A percentile compares a stretch with the other conserved stretches of the same genome.
phyloP scores from a whole-genome alignment of 2,113 vertebrate genomes.

The Engystomops pustulosus region DNA sequence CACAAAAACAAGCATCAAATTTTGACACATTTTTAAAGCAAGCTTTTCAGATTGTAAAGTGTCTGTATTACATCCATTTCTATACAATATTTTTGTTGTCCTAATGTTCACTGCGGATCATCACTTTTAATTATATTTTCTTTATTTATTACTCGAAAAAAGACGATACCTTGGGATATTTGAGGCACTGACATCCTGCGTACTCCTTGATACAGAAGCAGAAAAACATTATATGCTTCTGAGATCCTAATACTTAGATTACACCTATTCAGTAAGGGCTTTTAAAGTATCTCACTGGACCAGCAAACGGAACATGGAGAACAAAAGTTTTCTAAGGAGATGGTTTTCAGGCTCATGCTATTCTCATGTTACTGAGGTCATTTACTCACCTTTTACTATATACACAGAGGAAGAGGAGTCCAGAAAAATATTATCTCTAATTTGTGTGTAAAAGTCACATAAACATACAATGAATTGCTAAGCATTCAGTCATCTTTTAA shows the following conservation, averaged over 20 bases:
- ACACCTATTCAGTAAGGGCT: slow-evolving; percentile 39
- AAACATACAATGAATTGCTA: background rate
- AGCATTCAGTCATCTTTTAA: too few relatives aligned
- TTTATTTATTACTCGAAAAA: too few relatives aligned
- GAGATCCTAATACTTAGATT: slow-evolving; percentile 39
- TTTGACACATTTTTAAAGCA: background rate
- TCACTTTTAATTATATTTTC: too few relatives aligned
- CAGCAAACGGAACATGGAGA: slow-evolving; percentile 49
- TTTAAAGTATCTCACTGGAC: slow-evolving; percentile 53
- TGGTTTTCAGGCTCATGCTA: background rate
- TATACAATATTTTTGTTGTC: too few relatives aligned
- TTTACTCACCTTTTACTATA: slow-evolving; percentile 15
- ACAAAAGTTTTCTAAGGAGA: slow-evolving; percentile 43
- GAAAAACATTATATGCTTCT: background rate
- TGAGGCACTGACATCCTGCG: background rate
- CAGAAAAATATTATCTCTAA: background rate
- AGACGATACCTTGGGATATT: too few relatives aligned
- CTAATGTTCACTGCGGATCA: too few relatives aligned
- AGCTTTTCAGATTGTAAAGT: too few relatives aligned
- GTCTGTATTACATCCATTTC: too few relatives aligned
- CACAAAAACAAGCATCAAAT: background rate
- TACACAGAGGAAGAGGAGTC: background rate
- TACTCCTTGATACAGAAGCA: background rate
- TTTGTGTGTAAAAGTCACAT: background rate
- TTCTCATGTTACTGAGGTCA: slow-evolving; percentile 26